These are phyloP conservation scores for Dicroscelio sp. DNA, from an alignment of 2,888 invertebrate species.

Conservation along the genomic window DNA sequence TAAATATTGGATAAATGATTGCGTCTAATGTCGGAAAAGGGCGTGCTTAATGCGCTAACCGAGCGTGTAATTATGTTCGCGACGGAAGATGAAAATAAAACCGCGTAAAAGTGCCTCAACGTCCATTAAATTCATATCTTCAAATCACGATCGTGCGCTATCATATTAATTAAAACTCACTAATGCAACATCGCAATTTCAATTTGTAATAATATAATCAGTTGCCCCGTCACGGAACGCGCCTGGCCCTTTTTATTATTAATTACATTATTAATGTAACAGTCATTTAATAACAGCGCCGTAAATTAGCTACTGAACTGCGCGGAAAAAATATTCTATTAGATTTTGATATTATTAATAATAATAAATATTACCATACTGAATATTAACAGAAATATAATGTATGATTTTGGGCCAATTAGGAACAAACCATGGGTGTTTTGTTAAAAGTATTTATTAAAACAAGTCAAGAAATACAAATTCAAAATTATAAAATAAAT, in stretches of 20 bases:
- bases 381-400: no score
- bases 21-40: constrained; percentile 50
- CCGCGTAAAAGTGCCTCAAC: constrained; percentile 42
- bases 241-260: constrained; percentile 27
- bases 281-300: constrained; percentile 7
- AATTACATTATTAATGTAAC: constrained; percentile 40
- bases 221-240: constrained; percentile 24
- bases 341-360: no score
- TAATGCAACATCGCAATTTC: constrained; percentile 62
- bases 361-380: no score
- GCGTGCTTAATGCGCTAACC: constrained; percentile 66
- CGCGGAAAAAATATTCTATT: no score
- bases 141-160: constrained; percentile 62
- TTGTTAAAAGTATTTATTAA: no score
- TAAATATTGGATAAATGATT: constrained; percentile 45
- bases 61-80: constrained; percentile 68
- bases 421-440: no score
- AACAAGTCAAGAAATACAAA: no score
- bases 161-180: constrained; percentile 64
- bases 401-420: no score
- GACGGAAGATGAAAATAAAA: constrained; percentile 62
- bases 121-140: constrained; percentile 63
- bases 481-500: no score
- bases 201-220: constrained; percentile 69
- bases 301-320: constrained; percentile 40